phyloP scores from a whole-genome alignment of 2,113 vertebrate species.

The Myrmecobius fasciatus region DNA sequence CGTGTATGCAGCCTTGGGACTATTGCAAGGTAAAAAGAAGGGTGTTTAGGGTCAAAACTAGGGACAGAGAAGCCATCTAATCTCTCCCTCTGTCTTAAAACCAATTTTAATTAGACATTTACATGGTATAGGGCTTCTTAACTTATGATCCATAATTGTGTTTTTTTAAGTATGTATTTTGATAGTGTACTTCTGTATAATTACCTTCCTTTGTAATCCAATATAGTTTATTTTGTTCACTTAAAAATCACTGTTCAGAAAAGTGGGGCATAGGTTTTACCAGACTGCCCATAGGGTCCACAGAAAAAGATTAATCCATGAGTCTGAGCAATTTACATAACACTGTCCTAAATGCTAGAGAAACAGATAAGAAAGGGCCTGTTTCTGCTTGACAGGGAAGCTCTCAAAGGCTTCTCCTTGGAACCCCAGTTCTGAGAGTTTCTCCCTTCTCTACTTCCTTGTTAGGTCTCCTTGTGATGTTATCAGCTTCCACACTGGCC shows the following conservation, averaged over 20 bases:
- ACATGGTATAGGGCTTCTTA: background rate
- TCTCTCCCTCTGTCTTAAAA: background rate
- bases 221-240: background rate
- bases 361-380: background rate
- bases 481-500: slow-evolving; percentile 90
- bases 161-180: background rate
- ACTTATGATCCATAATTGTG: background rate
- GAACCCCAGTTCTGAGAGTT: background rate
- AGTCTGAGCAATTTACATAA: background rate
- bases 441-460: slow-evolving; percentile 18
- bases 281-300: background rate
- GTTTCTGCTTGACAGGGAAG: background rate
- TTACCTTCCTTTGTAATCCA: background rate
- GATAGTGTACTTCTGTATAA: background rate
- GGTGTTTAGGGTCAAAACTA: background rate
- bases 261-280: background rate
- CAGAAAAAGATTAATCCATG: background rate
- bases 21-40: slow-evolving; percentile 91
- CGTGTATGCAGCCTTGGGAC: slow-evolving; percentile 92
- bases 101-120: background rate
- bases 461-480: slow-evolving; percentile 91
- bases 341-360: background rate
- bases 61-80: background rate
- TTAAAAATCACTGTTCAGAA: background rate
- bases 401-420: background rate